phyloP scores from a whole-genome alignment of 1,140 invertebrate species.

The Mizuhopecten yessoensis region DNA sequence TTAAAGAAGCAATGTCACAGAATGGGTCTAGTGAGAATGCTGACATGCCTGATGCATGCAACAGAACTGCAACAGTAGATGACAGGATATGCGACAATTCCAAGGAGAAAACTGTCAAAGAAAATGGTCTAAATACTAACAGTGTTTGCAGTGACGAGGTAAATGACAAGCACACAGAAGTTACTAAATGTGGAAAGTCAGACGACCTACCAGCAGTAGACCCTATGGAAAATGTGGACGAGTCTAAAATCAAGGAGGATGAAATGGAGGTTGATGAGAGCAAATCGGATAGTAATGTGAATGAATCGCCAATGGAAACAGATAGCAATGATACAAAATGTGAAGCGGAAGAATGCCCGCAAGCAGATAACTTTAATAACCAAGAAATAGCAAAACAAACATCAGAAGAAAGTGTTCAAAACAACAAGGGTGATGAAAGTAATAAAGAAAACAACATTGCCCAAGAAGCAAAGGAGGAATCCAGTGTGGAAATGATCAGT shows the following conservation, averaged over 20 bases:
- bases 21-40: conserved; percentile 43
- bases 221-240: too few relatives aligned
- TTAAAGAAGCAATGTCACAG: background rate
- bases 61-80: background rate
- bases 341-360: background rate
- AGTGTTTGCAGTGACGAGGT: background rate
- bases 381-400: background rate
- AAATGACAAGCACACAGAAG: background rate
- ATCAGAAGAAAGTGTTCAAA: background rate
- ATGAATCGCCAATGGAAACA: conserved; percentile 36
- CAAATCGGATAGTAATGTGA: conserved; percentile 41
- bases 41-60: background rate
- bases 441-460: conserved; percentile 57
- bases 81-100: conserved; percentile 6
- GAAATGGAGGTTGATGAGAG: conserved; percentile 47
- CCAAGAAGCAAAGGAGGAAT: conserved; percentile 63
- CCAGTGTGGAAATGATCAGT: conserved; percentile 53
- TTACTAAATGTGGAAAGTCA: background rate
- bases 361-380: conserved; percentile 2
- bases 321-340: background rate
- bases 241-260: background rate
- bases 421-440: conserved; percentile 42
- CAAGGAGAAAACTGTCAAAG: conserved; percentile 11
- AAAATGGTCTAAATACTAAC: background rate
- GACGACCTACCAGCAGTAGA: background rate